phyloP scores from a whole-genome alignment of 2,113 vertebrate genomes.

The Asarcornis scutulata region DNA sequence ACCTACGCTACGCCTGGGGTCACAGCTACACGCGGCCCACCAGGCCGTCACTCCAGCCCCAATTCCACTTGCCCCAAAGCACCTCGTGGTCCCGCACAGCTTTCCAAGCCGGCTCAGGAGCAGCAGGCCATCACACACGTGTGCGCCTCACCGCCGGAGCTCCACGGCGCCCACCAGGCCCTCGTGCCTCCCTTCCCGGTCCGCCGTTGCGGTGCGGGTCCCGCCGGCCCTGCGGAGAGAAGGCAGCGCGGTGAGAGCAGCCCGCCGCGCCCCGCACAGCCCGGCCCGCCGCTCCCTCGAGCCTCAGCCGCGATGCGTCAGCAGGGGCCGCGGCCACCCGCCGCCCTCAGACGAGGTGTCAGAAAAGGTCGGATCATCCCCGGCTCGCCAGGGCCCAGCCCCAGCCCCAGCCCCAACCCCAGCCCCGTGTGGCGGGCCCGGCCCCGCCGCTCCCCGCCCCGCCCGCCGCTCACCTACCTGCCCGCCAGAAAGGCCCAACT shows the following conservation, averaged over 20 bases:
- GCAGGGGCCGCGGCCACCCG: constrained; percentile 50
- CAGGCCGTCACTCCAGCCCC: accelerated
- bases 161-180: too few species aligned
- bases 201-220: too few species aligned
- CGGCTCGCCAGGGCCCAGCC: not conserved
- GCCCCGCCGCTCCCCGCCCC: accelerated
- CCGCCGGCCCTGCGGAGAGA: not conserved
- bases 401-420: too few species aligned
- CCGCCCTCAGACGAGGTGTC: constrained; percentile 70
- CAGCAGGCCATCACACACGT: not conserved
- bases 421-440: too few species aligned
- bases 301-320: constrained; percentile 58
- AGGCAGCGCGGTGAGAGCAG: not conserved
- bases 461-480: accelerated
- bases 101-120: accelerated
- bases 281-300: not conserved
- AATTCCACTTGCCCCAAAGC: accelerated
- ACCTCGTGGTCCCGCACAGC: too few species aligned
- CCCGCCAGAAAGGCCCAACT: accelerated
- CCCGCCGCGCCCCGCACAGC: accelerated
- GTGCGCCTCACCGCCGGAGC: too few species aligned
- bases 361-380: constrained; percentile 65
- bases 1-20: accelerated
- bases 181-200: too few species aligned
- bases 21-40: too few species aligned